A percentile compares a stretch with the other conserved stretches of the same genome.
Conservation (phyloP, 1,140 invertebrate species). For the Leptopilina boulardi region DNA sequence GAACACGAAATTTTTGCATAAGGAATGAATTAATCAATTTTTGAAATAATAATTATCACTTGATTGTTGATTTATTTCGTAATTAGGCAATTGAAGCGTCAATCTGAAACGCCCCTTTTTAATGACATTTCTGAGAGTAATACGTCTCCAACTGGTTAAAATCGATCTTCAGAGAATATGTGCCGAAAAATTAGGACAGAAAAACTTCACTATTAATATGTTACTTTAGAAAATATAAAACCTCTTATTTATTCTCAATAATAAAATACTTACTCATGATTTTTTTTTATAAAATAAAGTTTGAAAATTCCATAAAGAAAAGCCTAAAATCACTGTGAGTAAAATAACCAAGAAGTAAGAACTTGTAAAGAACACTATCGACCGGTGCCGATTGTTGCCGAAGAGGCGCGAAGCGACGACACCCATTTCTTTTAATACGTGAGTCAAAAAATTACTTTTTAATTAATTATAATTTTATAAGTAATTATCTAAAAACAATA, state of each 20-base stretch:
- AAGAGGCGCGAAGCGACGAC: constrained; percentile 32
- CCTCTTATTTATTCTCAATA: not conserved
- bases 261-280: constrained; percentile 41
- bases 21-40: not conserved
- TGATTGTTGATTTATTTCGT: constrained; percentile 19
- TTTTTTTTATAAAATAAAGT: constrained; percentile 14
- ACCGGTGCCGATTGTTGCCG: constrained; percentile 33
- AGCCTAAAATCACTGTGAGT: constrained; percentile 1
- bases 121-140: constrained; percentile 20
- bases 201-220: not conserved
- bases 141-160: constrained; percentile 14
- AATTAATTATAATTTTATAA: not conserved
- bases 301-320: constrained; percentile 37
- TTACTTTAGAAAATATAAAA: not conserved
- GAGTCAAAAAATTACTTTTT: not conserved
- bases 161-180: not conserved
- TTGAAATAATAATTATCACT: constrained; percentile 10
- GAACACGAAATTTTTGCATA: not conserved
- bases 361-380: constrained; percentile 25
- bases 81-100: constrained; percentile 20
- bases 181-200: not conserved
- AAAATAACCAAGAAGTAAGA: constrained; percentile 37
- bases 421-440: constrained; percentile 31
- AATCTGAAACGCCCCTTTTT: constrained; percentile 31
- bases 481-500: not conserved